Percentiles rank a stretch among this genome's conserved stretches.
Conservation (phyloP, 2,888 invertebrate species). For the Acleris laterana region DNA sequence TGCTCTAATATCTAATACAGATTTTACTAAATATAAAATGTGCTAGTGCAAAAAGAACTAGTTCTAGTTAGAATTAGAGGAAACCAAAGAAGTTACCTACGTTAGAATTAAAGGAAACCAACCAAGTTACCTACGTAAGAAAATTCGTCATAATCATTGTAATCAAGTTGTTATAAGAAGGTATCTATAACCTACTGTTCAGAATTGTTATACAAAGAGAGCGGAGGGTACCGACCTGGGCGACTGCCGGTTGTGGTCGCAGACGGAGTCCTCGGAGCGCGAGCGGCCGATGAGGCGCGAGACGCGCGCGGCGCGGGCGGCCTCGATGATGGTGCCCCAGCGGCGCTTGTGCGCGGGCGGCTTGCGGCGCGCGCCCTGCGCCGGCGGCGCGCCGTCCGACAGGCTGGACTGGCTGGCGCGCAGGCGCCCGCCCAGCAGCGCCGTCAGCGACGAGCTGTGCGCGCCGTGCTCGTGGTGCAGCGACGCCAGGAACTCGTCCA, state of each 20-base stretch:
- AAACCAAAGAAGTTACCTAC: background rate
- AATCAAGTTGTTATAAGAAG: background rate
- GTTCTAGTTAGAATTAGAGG: background rate
- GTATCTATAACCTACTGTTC: background rate
- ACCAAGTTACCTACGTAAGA: background rate
- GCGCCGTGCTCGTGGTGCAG: conserved; percentile 85
- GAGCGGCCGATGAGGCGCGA: conserved; percentile 91
- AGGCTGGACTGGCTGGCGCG: conserved; percentile 72
- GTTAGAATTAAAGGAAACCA: background rate
- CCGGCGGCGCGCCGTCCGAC: conserved; percentile 60
- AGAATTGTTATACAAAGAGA: background rate
- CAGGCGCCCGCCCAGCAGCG: conserved; percentile 86
- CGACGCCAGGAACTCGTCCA: conserved; percentile 91
- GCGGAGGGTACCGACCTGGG: conserved; percentile 59
- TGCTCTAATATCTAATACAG: background rate
- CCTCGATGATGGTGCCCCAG: conserved; percentile 94
- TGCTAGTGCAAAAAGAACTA: background rate
- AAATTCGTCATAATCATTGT: background rate
- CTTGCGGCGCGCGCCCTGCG: conserved; percentile 54
- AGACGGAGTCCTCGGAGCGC: conserved; percentile 92
- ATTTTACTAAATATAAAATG: background rate
- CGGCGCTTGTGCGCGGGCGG: conserved; percentile 88
- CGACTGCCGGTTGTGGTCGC: conserved; percentile 85
- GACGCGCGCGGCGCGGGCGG: conserved; percentile 92
- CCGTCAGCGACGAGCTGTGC: conserved; percentile 83